These are phyloP conservation scores for Eremophila alpestris DNA, from an alignment of 2,797 vertebrate genomes.

Conservation along the genomic window DNA sequence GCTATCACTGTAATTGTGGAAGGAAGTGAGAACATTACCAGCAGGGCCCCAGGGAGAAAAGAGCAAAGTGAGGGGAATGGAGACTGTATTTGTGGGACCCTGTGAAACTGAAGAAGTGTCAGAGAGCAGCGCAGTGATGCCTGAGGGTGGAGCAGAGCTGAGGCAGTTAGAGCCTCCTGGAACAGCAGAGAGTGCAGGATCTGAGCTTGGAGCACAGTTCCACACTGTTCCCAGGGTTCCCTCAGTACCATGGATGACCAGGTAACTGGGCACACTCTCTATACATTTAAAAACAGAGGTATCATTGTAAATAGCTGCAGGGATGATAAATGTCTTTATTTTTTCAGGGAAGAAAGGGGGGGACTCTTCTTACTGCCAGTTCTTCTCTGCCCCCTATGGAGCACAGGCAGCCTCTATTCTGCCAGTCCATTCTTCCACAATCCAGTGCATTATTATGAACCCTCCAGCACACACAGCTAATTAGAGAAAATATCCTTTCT, in stretches of 20 bases:
- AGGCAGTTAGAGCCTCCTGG: background rate
- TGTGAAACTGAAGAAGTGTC: slow-evolving; percentile 24
- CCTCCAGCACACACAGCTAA: slow-evolving; percentile 66
- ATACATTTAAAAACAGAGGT: background rate
- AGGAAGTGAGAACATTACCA: slow-evolving; percentile 51
- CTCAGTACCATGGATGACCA: background rate
- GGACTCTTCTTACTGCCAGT: background rate
- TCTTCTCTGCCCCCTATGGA: slow-evolving; percentile 39
- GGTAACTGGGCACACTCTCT: background rate
- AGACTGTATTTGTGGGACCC: slow-evolving; percentile 28
- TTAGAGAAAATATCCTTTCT: slow-evolving; percentile 84
- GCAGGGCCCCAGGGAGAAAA: slow-evolving; percentile 18
- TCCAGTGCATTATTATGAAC: slow-evolving; percentile 57
- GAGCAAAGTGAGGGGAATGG: slow-evolving; percentile 15
- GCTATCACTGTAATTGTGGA: slow-evolving; percentile 60
- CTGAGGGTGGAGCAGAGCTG: slow-evolving; percentile 30
- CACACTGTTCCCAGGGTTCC: background rate
- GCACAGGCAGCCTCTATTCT: background rate
- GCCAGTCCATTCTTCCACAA: slow-evolving; percentile 55
- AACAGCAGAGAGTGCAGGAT: background rate
- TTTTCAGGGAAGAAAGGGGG: background rate
- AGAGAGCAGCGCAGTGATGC: background rate
- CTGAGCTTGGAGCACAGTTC: background rate
- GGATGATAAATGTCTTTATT: slow-evolving; percentile 4
- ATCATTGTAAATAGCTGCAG: background rate